These are phyloP conservation scores for Clarias macrocephalus DNA, from an alignment of 2,113 vertebrate genomes.

Conservation along the genomic window DNA sequence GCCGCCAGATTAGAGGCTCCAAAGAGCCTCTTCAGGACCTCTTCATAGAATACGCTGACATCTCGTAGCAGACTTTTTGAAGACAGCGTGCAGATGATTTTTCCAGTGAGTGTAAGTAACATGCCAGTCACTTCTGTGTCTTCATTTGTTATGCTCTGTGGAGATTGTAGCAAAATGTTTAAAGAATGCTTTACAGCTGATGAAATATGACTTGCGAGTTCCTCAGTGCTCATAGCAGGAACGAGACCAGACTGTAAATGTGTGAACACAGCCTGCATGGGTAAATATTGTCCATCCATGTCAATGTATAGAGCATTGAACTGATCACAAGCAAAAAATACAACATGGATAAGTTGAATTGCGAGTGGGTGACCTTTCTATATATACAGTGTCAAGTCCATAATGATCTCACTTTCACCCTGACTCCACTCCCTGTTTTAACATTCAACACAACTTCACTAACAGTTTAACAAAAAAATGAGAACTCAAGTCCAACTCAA, in stretches of 20 bases:
- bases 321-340: background rate
- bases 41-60: slow-evolving; percentile 59
- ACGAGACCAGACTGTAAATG: slow-evolving; percentile 7
- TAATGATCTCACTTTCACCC: background rate
- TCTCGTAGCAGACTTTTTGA: slow-evolving; percentile 49
- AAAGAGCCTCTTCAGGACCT: slow-evolving; percentile 68
- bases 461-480: background rate
- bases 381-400: background rate
- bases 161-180: background rate
- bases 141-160: background rate
- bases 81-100: slow-evolving; percentile 62
- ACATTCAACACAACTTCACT: background rate
- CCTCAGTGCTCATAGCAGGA: slow-evolving; percentile 20
- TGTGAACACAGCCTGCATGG: slow-evolving; percentile 26
- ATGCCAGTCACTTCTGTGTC: slow-evolving; percentile 61
- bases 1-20: slow-evolving; percentile 70
- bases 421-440: background rate
- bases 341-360: background rate
- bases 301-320: background rate
- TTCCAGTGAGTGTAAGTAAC: slow-evolving; percentile 75
- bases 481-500: background rate
- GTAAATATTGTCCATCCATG: slow-evolving; percentile 12
- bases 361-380: background rate
- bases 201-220: slow-evolving; percentile 31
- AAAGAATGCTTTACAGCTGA: background rate